These are phyloP conservation scores for Metallyticus violacea DNA, from an alignment of 2,888 invertebrate species.

Conservation along the genomic window DNA sequence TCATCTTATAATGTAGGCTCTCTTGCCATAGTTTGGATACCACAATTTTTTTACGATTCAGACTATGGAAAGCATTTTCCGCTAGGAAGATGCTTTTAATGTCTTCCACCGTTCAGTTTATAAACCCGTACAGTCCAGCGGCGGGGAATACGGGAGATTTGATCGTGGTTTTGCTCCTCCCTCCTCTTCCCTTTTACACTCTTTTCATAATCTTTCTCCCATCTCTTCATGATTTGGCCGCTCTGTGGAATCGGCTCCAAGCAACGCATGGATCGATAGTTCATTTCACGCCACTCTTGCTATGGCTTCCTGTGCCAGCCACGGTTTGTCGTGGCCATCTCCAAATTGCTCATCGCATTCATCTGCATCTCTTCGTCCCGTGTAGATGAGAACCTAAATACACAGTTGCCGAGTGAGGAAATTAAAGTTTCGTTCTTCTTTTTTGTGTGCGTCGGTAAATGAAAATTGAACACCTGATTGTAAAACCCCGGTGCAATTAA, in stretches of 20 bases:
- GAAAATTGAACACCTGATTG: no score
- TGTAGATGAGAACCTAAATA: not conserved
- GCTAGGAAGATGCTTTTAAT: no score
- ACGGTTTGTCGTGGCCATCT: not conserved
- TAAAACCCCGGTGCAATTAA: no score
- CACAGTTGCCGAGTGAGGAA: no score
- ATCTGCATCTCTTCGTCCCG: not conserved
- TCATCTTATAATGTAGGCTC: no score
- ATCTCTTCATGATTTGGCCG: not conserved
- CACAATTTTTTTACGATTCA: not conserved
- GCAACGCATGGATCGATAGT: not conserved
- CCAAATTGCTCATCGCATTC: no score
- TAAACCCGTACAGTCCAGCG: not conserved
- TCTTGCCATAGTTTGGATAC: no score
- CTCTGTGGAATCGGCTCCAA: not conserved
- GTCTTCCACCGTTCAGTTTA: not conserved
- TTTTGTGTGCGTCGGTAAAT: not conserved
- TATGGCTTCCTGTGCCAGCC: not conserved
- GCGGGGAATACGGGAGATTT: not conserved
- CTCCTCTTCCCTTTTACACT: no score
- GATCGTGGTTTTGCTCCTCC: not conserved
- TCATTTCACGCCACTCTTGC: slow-evolving; percentile 10
- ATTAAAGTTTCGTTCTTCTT: no score
- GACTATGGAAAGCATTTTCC: no score
- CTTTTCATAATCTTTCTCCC: not conserved